Conservation (phyloP, 2,113 vertebrate species). For the Corythornis vintsioides region DNA sequence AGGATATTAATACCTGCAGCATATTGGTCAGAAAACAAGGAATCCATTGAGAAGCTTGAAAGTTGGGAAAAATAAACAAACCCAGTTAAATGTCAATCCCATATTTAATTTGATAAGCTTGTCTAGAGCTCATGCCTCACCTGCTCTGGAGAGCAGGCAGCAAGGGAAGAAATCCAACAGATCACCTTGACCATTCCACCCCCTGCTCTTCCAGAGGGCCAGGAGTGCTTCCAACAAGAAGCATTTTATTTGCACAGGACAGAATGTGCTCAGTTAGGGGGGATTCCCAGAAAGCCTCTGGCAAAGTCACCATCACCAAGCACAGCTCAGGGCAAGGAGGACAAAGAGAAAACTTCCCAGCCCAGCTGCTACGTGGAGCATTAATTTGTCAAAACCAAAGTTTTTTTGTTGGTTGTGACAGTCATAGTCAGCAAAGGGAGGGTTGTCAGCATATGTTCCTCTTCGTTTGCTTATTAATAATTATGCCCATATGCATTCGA, state of each 20-base stretch:
- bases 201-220: background rate
- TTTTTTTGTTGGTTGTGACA: background rate
- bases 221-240: background rate
- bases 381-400: background rate
- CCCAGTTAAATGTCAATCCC: background rate
- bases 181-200: background rate
- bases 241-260: background rate
- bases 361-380: accelerated
- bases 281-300: background rate
- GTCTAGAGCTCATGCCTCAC: background rate
- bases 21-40: background rate
- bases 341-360: background rate
- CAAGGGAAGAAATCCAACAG: background rate
- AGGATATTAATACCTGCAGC: background rate
- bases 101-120: background rate
- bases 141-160: background rate
- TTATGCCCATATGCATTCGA: background rate
- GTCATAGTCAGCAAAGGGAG: background rate
- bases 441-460: background rate
- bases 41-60: background rate
- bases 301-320: background rate
- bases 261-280: accelerated
- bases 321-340: background rate
- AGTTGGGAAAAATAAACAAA: background rate
- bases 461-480: background rate